phyloP scores from a whole-genome alignment of 2,888 invertebrate species.

The Trachelus tabidus region DNA sequence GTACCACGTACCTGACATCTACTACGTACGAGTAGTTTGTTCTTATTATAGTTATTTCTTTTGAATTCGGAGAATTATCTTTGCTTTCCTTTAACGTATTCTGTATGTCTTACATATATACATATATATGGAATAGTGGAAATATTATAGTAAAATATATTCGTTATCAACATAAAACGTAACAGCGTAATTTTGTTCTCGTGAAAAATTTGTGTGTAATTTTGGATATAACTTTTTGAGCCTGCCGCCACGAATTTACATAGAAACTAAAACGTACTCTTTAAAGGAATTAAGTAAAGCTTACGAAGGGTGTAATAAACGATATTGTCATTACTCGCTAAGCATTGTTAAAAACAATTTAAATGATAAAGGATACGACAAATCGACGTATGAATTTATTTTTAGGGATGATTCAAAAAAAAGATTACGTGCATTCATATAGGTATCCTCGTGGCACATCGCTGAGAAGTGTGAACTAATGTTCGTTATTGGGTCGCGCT shows the following conservation, averaged over 20 bases:
- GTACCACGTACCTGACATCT: background rate
- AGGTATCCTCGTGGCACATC: background rate
- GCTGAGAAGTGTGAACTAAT: background rate
- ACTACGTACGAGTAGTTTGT: background rate
- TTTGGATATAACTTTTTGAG: background rate
- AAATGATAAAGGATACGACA: background rate
- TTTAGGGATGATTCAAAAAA: background rate
- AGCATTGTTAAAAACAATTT: background rate
- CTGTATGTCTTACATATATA: background rate
- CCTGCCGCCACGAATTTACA: background rate
- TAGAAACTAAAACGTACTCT: background rate
- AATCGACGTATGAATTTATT: background rate
- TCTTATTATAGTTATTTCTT: background rate
- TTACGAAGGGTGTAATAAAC: background rate
- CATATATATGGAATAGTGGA: no score
- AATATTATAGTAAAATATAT: no score
- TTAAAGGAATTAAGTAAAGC: background rate
- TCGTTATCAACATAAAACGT: background rate
- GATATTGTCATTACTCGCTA: background rate
- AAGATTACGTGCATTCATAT: background rate
- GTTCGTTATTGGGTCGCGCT: background rate
- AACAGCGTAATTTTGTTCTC: background rate
- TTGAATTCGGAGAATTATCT: background rate
- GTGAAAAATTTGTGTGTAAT: background rate
- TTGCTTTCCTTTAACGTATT: background rate